Evolutionary conservation across 2,888 invertebrate genomes (phyloP).

Genomic region (Apamea sordens): DNA sequence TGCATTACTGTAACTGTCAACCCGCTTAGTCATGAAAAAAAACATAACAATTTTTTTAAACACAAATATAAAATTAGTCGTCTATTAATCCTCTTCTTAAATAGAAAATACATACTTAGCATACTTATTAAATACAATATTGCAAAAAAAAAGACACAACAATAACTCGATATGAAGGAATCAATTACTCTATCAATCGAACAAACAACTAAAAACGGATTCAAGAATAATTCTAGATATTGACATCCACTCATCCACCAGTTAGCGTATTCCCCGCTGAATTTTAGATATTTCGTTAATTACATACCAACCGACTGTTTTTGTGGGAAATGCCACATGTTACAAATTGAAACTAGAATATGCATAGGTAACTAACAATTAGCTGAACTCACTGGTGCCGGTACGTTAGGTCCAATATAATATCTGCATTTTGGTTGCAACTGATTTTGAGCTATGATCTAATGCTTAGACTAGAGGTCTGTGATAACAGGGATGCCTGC

Average conservation of each 20-base stretch:
- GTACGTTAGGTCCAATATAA: constrained; percentile 44
- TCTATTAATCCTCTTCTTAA: neutral
- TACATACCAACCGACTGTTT: constrained; percentile 44
- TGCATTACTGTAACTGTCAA: neutral
- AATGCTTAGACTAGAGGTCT: constrained; percentile 9
- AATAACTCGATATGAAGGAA: neutral
- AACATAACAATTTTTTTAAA: neutral
- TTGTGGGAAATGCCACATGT: constrained; percentile 67
- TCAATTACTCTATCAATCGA: neutral
- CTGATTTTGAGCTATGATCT: constrained; percentile 32
- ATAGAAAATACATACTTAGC: neutral
- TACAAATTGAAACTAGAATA: constrained; percentile 63
- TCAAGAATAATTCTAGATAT: constrained; percentile 3
- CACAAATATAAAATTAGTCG: neutral
- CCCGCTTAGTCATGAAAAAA: neutral
- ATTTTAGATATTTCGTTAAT: constrained; percentile 62
- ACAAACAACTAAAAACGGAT: constrained; percentile 1
- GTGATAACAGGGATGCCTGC: neutral
- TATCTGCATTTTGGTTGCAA: constrained; percentile 58
- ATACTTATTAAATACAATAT: neutral
- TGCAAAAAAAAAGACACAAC: neutral
- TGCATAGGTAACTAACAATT: constrained; percentile 65
- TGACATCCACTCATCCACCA: constrained; percentile 17
- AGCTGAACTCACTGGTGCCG: constrained; percentile 33
- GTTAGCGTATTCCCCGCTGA: constrained; percentile 30